Evolutionary conservation across 1,140 invertebrate species (phyloP).

Genomic region (Heliconius melpomene): DNA sequence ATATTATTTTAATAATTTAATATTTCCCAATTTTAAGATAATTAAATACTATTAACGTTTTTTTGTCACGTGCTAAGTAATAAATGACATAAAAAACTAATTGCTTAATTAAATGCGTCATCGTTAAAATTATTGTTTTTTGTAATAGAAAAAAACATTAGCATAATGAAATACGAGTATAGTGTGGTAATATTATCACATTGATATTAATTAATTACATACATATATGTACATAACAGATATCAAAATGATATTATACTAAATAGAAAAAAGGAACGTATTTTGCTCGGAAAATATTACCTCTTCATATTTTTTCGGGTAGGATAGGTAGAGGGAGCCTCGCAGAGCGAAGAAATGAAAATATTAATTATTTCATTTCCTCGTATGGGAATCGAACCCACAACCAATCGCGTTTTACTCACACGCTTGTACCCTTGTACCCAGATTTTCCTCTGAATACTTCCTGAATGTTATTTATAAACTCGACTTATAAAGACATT

Average conservation of each 20-base stretch:
- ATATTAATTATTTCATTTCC: too few relatives aligned
- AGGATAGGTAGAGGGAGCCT: too few relatives aligned
- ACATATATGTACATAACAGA: neutral
- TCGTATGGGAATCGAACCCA: too few relatives aligned
- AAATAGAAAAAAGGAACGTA: too few relatives aligned
- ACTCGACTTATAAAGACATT: neutral
- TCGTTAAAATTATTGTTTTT: neutral
- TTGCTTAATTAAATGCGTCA: slow-evolving; percentile 9
- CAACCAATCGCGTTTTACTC: too few relatives aligned
- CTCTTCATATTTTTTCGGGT: too few relatives aligned
- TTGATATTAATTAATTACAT: neutral
- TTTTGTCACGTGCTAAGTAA: neutral
- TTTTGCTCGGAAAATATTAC: too few relatives aligned
- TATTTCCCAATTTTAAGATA: neutral
- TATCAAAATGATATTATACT: too few relatives aligned
- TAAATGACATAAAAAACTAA: neutral
- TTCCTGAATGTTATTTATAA: neutral
- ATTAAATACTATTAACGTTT: neutral
- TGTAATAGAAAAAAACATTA: neutral
- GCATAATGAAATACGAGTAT: neutral
- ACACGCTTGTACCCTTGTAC: too few relatives aligned
- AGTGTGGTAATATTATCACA: neutral
- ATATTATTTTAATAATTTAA: neutral
- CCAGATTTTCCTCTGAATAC: neutral
- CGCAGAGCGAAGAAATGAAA: too few relatives aligned